phyloP scores from a whole-genome alignment of 2,888 invertebrate species.

The Hesperia comma region DNA sequence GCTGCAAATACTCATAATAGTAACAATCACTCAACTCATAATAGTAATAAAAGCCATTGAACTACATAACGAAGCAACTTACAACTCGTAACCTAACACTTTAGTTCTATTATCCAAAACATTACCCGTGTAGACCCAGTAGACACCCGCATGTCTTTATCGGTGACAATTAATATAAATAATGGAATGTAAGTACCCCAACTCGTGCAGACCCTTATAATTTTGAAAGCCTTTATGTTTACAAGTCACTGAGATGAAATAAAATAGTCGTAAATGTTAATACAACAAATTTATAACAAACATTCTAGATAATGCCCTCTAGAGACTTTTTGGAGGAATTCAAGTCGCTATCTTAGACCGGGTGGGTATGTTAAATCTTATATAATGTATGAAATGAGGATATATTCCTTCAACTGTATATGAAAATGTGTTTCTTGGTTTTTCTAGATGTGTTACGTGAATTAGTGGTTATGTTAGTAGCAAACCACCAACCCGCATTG shows the following conservation, averaged over 20 bases:
- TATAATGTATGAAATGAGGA: too few species aligned
- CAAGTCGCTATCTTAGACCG: background rate
- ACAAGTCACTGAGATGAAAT: background rate
- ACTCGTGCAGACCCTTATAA: conserved; percentile 6
- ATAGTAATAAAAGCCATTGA: too few species aligned
- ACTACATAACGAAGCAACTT: background rate
- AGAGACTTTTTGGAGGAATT: background rate
- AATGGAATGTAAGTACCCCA: background rate
- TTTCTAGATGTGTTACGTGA: too few species aligned
- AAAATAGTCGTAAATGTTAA: background rate
- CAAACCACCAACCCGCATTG: too few species aligned
- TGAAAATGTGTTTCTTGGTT: too few species aligned
- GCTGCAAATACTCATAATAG: too few species aligned
- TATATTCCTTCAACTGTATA: too few species aligned
- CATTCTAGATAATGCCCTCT: background rate
- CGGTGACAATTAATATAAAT: conserved; percentile 11
- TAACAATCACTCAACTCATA: too few species aligned
- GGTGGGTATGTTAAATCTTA: too few species aligned
- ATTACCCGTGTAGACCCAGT: background rate
- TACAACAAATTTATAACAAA: background rate
- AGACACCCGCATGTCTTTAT: conserved; percentile 12
- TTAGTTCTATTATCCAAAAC: background rate
- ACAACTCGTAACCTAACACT: background rate
- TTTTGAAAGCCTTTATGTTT: conserved; percentile 7
- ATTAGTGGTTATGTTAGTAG: too few species aligned